phyloP scores from a whole-genome alignment of 2,797 vertebrate genomes.

The Gymnodraco acuticeps region DNA sequence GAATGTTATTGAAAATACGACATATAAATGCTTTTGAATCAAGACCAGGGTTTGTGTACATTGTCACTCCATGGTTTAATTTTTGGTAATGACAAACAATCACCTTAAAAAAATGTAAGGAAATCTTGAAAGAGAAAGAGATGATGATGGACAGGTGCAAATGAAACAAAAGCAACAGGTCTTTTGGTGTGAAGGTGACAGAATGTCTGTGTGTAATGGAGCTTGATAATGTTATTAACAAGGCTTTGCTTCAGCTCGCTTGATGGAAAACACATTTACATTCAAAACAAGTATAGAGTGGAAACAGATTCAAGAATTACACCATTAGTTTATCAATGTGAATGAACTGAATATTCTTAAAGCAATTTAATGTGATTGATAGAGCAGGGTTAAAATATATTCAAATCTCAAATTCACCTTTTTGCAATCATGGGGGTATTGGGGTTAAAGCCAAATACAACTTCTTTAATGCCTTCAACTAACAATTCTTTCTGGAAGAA shows the following conservation, averaged over 20 bases:
- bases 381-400: neutral
- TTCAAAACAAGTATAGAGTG: neutral
- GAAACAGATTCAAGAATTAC: neutral
- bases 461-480: neutral
- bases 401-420: too few relatives aligned
- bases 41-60: neutral
- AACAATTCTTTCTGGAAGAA: too few relatives aligned
- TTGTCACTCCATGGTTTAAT: neutral
- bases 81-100: neutral
- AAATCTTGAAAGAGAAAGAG: neutral
- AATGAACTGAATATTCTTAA: slow-evolving; percentile 6
- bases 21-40: neutral
- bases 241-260: neutral
- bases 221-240: slow-evolving; percentile 7
- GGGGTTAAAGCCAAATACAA: neutral
- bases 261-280: slow-evolving; percentile 12
- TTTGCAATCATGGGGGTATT: neutral
- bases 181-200: neutral
- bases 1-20: neutral
- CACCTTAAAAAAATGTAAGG: neutral
- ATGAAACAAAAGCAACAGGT: neutral
- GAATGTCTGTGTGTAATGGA: neutral
- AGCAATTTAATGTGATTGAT: slow-evolving; percentile 4
- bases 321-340: slow-evolving; percentile 5
- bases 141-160: neutral